Conservation (phyloP, 2,113 vertebrate species). For the Leptosomus discolor region DNA sequence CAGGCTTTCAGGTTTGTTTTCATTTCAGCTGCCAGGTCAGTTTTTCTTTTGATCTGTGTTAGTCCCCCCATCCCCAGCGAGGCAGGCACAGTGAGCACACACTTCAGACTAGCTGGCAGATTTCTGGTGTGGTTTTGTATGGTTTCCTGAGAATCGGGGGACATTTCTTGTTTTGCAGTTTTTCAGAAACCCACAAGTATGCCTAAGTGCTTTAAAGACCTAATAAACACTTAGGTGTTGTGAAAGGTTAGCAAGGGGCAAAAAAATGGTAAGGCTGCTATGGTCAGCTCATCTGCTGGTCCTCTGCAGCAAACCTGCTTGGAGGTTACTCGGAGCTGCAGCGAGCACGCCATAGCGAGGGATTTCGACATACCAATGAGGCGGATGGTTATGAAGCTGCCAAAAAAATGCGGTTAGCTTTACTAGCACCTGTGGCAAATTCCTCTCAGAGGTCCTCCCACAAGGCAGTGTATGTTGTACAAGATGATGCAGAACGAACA, state of each 20-base stretch:
- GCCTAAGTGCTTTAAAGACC: not conserved
- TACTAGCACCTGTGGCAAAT: conserved; percentile 24
- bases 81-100: not conserved
- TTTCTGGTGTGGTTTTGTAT: conserved; percentile 38
- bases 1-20: not conserved
- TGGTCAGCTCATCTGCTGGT: rapidly evolving
- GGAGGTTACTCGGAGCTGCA: not conserved
- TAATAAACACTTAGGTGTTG: not conserved
- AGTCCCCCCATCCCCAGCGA: not conserved
- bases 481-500: not conserved
- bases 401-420: not conserved
- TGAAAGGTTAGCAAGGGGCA: not conserved
- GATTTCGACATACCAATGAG: not conserved
- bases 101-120: not conserved
- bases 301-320: not conserved
- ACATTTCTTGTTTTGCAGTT: conserved; percentile 48
- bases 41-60: not conserved
- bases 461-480: not conserved
- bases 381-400: not conserved
- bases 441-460: conserved; percentile 37
- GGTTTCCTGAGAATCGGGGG: conserved; percentile 38
- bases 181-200: conserved; percentile 13
- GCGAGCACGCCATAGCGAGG: rapidly evolving
- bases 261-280: rapidly evolving
- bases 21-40: not conserved